Conservation (phyloP, 2,888 invertebrate genomes). For the Lacanobia oleracea region DNA sequence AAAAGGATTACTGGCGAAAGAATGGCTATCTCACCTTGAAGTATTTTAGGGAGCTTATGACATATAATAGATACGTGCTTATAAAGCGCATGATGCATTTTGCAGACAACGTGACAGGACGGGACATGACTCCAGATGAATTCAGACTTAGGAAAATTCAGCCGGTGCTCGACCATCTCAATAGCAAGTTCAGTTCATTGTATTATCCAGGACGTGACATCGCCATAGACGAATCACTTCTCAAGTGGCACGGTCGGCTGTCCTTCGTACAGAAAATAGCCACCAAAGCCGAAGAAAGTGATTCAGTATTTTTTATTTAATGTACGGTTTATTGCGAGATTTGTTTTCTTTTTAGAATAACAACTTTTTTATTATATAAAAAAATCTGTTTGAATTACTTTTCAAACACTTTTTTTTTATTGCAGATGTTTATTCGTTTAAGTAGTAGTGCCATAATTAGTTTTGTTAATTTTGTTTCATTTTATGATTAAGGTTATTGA, state of each 20-base stretch:
- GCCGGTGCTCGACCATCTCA: neutral
- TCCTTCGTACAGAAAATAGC: constrained; percentile 61
- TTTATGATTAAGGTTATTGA: neutral
- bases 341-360: neutral
- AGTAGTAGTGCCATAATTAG: neutral
- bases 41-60: neutral
- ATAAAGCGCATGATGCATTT: neutral
- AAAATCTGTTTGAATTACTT: neutral
- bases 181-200: too few relatives aligned
- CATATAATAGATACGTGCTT: neutral
- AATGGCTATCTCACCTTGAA: constrained; percentile 1
- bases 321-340: neutral
- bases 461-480: constrained; percentile 1
- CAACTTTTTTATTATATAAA: neutral
- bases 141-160: neutral
- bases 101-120: neutral
- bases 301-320: constrained; percentile 1
- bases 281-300: constrained; percentile 40
- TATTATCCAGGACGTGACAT: neutral
- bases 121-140: neutral
- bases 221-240: constrained; percentile 65
- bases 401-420: neutral
- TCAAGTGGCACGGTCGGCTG: constrained; percentile 64
- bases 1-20: constrained; percentile 1
- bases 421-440: neutral